These are phyloP conservation scores for Bombus turneri DNA, from an alignment of 1,140 invertebrate genomes.

Conservation along the genomic window DNA sequence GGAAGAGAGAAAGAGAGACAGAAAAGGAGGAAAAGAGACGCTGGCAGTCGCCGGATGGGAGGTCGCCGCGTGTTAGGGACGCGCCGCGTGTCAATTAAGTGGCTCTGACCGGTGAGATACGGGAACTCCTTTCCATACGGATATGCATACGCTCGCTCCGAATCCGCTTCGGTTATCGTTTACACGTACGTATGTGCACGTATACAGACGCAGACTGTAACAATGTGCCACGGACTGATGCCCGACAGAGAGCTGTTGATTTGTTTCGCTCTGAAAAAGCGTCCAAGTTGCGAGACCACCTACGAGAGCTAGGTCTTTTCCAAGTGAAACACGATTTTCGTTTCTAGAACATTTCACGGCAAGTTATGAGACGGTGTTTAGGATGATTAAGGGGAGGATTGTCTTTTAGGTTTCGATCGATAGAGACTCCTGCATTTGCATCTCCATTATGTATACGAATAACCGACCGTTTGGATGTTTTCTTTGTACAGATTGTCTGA, in stretches of 20 bases:
- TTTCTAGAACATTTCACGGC: too few relatives aligned
- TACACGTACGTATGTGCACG: slow-evolving; percentile 7
- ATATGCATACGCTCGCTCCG: slow-evolving; percentile 71
- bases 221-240: slow-evolving; percentile 17
- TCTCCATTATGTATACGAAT: too few relatives aligned
- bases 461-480: too few relatives aligned
- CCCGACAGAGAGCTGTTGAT: slow-evolving; percentile 9
- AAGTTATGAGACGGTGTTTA: too few relatives aligned
- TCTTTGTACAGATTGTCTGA: too few relatives aligned
- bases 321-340: too few relatives aligned
- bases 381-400: too few relatives aligned
- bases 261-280: slow-evolving; percentile 15
- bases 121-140: slow-evolving; percentile 78
- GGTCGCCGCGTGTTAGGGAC: slow-evolving; percentile 81
- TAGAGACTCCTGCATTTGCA: too few relatives aligned
- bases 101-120: slow-evolving; percentile 80
- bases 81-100: slow-evolving; percentile 82
- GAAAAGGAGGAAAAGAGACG: slow-evolving; percentile 15
- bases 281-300: not conserved
- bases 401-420: too few relatives aligned
- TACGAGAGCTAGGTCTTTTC: not conserved
- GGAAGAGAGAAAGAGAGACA: slow-evolving; percentile 1
- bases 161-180: slow-evolving; percentile 51
- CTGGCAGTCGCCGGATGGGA: slow-evolving; percentile 66
- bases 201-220: not conserved